Evolutionary conservation across 2,113 vertebrate species (phyloP), one percentile per base, ranked within the genome.

Genomic region (Sisor rabdophorus): DNA sequence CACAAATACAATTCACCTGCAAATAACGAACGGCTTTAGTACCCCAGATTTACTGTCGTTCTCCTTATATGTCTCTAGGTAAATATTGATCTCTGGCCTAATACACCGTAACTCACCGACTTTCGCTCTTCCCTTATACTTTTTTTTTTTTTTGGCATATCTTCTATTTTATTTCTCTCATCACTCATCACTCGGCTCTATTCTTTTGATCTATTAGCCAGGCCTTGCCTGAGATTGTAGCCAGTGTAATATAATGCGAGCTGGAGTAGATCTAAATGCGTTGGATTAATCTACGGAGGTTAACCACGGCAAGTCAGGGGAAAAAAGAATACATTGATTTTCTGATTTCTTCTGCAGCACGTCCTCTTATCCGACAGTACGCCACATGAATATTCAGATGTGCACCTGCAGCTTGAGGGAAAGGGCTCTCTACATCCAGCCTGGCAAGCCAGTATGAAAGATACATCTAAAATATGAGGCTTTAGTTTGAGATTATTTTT

Each of bases 221-320:
- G 80, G 77, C 84, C 79, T 88, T 87, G 85, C 89, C 83, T 82
- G 85, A 82, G 77, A 85, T 83, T 80, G 74, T 13, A 80, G 82
- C 76, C 63, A 48, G 77, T 86, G 88, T 89, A 90, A 90, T 83
- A 77, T 85, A 86, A 90, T 87, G 88, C 87, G 84, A 80, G 81
- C 54, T 36, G 16, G 79, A 79, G 79, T 80, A 75, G 86, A 86
- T 89, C 83, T 80, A 73, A 54, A 61, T 59, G 83, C 69, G 53
- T 83, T 85, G 75, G 86, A 87, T 91, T 90, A 83, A 91, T 89
- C 88, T 87, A 70, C 84, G 6, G 77, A 56, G 84, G 85, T 80
- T 88, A 87, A 87, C 84, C 85, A 83, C 50, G 48, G 77, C 56
- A 56, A 40, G 78, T 65, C 24, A 53, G 71, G 70, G 55, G 69